These are phyloP conservation scores for Dendrolimus pini DNA, from an alignment of 2,888 invertebrate genomes.

Conservation along the genomic window DNA sequence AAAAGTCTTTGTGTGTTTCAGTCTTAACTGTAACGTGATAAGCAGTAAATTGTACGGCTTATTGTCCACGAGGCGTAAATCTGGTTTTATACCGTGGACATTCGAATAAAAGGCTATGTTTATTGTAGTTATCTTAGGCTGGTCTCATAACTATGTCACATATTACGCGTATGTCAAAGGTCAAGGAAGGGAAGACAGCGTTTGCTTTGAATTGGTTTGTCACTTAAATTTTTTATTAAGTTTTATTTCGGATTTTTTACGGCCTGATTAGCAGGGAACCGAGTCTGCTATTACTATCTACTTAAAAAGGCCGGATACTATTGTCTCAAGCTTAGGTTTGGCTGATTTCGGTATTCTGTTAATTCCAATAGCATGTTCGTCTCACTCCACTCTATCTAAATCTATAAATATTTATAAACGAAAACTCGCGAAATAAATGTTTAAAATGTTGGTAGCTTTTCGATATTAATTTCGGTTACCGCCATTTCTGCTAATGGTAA, in stretches of 20 bases:
- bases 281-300: too few species aligned
- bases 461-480: too few species aligned
- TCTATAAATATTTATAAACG: too few species aligned
- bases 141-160: neutral
- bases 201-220: neutral
- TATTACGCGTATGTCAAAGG: neutral
- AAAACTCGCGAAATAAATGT: too few species aligned
- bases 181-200: neutral
- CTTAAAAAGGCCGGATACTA: too few species aligned
- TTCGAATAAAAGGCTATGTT: neutral
- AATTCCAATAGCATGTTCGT: too few species aligned
- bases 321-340: too few species aligned
- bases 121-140: neutral
- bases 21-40: slow-evolving; percentile 5
- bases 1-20: too few species aligned
- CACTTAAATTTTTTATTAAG: neutral
- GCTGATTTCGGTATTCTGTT: too few species aligned
- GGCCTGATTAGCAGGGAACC: neutral
- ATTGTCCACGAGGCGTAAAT: neutral
- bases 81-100: neutral
- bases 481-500: too few species aligned
- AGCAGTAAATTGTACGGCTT: neutral
- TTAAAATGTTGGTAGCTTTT: too few species aligned
- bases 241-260: neutral
- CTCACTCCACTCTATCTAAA: too few species aligned